phyloP scores from a whole-genome alignment of 2,888 invertebrate genomes.

The Miltochrista miniata region DNA sequence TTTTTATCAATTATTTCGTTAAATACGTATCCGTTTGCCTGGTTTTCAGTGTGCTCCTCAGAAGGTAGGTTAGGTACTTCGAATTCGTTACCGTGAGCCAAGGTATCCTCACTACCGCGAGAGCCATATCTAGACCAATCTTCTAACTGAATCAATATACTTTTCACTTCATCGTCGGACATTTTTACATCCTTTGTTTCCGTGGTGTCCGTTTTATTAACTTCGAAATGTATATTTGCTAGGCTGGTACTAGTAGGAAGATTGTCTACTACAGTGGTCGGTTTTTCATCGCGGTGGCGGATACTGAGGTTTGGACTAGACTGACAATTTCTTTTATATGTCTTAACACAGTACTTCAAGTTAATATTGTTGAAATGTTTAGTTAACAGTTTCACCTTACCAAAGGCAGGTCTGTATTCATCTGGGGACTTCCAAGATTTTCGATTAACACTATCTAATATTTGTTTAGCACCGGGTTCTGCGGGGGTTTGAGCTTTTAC shows the following conservation, averaged over 20 bases:
- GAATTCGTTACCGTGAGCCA: conserved; percentile 76
- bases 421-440: conserved; percentile 89
- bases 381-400: conserved; percentile 88
- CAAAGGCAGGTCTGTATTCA: conserved; percentile 86
- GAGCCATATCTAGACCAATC: conserved; percentile 80
- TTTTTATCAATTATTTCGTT: conserved; percentile 79
- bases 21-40: conserved; percentile 61
- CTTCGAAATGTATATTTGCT: conserved; percentile 70
- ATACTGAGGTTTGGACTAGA: conserved; percentile 75
- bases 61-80: conserved; percentile 73
- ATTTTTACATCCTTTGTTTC: conserved; percentile 59
- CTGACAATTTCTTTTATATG: conserved; percentile 71
- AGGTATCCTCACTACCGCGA: conserved; percentile 73
- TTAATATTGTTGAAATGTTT: conserved; percentile 86
- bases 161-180: conserved; percentile 75
- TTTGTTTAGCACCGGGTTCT: conserved; percentile 60
- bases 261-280: conserved; percentile 45
- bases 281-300: conserved; percentile 52
- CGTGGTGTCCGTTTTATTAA: conserved; percentile 61
- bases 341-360: conserved; percentile 69
- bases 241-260: conserved; percentile 69
- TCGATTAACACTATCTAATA: conserved; percentile 65
- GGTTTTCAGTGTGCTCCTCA: conserved; percentile 62
- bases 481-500: conserved; percentile 41
- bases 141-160: conserved; percentile 73